These are phyloP conservation scores for Caenorhabditis sp. DNA, from an alignment of 2,888 invertebrate genomes.

Conservation along the genomic window DNA sequence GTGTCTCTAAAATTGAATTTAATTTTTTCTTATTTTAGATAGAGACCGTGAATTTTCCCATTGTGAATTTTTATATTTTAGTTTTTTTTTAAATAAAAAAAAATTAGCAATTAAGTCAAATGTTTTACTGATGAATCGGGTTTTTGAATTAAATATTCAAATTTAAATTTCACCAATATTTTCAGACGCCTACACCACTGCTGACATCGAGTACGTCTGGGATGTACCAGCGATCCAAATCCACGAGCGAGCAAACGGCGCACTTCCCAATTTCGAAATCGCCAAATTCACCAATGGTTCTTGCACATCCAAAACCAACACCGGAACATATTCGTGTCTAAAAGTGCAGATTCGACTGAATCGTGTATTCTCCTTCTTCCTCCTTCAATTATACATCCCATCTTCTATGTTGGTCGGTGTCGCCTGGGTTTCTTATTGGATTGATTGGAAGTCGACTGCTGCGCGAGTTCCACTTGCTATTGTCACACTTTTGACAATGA, in stretches of 20 bases:
- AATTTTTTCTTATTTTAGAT: no score
- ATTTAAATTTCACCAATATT: slow-evolving; percentile 37
- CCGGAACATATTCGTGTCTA: slow-evolving; percentile 77
- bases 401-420: slow-evolving; percentile 62
- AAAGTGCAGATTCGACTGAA: slow-evolving; percentile 63
- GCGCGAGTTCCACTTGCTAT: slow-evolving; percentile 71
- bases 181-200: slow-evolving; percentile 95
- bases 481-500: slow-evolving; percentile 70
- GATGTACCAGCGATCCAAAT: slow-evolving; percentile 79
- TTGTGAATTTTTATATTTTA: no score
- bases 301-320: slow-evolving; percentile 94
- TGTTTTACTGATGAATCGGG: no score
- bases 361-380: slow-evolving; percentile 71
- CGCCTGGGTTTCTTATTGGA: slow-evolving; percentile 68
- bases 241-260: slow-evolving; percentile 74
- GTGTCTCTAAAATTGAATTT: no score
- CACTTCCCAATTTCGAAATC: slow-evolving; percentile 90
- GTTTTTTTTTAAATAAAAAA: no score
- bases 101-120: no score
- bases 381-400: slow-evolving; percentile 70
- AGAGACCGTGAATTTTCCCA: no score
- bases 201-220: slow-evolving; percentile 94
- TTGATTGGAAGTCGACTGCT: slow-evolving; percentile 71
- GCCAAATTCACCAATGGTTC: slow-evolving; percentile 92
- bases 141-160: not conserved